A percentile compares a stretch with the other conserved stretches of the same genome.
Evolutionary conservation across 2,797 vertebrate species (phyloP).

Genomic region (Chiloscyllium punctatum): DNA sequence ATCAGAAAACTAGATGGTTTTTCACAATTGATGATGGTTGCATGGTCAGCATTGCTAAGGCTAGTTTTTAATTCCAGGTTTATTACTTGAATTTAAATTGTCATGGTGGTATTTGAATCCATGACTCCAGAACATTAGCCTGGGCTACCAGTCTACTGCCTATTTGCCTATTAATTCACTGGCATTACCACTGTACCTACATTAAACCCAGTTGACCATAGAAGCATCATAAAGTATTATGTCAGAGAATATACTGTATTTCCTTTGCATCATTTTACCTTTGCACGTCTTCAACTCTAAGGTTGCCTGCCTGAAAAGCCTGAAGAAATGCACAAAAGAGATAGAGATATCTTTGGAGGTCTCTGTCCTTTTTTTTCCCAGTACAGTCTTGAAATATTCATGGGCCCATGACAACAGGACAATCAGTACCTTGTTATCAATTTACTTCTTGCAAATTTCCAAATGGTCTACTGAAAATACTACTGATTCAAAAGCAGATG

Average conservation of each 20-base stretch:
- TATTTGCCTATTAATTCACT: too few relatives aligned
- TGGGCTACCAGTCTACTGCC: too few relatives aligned
- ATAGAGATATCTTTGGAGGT: too few relatives aligned
- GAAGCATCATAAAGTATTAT: neutral
- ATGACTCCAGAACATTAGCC: too few relatives aligned
- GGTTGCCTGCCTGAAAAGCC: neutral
- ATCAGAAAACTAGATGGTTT: too few relatives aligned
- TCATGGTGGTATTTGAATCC: too few relatives aligned
- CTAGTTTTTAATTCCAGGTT: too few relatives aligned
- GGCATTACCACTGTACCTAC: too few relatives aligned
- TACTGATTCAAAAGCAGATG: neutral
- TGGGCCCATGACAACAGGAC: neutral
- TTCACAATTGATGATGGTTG: too few relatives aligned
- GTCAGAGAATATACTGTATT: neutral
- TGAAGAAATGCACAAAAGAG: neutral
- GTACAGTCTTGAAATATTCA: neutral
- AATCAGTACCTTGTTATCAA: neutral
- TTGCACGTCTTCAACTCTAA: neutral
- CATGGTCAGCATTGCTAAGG: too few relatives aligned
- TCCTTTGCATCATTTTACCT: neutral
- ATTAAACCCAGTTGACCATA: neutral
- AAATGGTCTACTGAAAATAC: neutral
- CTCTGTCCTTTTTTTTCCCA: neutral
- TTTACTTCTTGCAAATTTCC: neutral
- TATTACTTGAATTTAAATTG: too few relatives aligned